Evolutionary conservation across 2,888 invertebrate genomes (phyloP), one percentile per base, ranked within the genome.

Genomic region (Agriotes lineatus): DNA sequence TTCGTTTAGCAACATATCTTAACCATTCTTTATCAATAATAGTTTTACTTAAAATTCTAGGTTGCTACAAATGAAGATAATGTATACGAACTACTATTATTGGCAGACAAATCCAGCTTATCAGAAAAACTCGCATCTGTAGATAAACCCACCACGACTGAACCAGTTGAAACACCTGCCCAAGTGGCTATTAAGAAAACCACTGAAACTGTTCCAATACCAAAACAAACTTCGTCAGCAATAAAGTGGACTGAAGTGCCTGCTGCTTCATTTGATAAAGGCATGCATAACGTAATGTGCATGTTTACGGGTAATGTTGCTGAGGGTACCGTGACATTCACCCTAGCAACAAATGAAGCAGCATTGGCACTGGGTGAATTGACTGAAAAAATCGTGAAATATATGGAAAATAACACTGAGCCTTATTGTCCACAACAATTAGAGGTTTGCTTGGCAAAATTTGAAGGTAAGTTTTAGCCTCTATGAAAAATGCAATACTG

Each of bases 391-490:
- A 61, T 73, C 30, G 10, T 33, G 56, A 18, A 67, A 2, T 70
- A 62, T 7, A 44, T 74, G 1, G 35, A 66, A 2, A 75, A 74
- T 0, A 57, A 69, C 65, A 42, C 62, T 10, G 57, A 44, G 9
- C 72, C 79, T 1, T 78, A 79, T 65, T 35, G 50, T 3, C 80
- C 82, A 1, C 56, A 63, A 33, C 10, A 58, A 2, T 67, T 67
- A 12, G 79, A 80, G 68, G 74, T 80, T 71, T 80, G 81, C 67
- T 37, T 81, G 19, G 81, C 77, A 1, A 64, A 72, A 6, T 77
- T 72, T 65, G 74, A 76, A 64, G 76, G 74, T 63, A 70, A 69
- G 20, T n/a, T 10, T 57, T 30, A 45, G 22, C 9, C 20, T 7
- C n/a, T 22, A 4, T 44, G 4, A 39, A 39, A 39, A 39, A 12